A percentile compares a stretch with the other conserved stretches of the same genome.
These are phyloP conservation scores for Mormyrops attenuatus DNA, from an alignment of 2,797 vertebrate species.

Conservation along the genomic window DNA sequence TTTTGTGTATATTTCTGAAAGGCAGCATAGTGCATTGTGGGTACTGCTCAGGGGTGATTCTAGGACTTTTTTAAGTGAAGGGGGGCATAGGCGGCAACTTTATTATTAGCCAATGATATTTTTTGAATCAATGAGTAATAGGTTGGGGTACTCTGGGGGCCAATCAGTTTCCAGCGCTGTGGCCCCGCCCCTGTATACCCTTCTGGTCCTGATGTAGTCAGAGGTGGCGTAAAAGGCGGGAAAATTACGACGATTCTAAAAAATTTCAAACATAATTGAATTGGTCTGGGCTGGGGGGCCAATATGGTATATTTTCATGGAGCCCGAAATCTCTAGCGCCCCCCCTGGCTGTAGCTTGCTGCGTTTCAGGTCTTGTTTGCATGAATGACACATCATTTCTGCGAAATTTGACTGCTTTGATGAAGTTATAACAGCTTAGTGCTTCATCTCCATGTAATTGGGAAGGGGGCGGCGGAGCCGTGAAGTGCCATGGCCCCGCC, in stretches of 20 bases:
- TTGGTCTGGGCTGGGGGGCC: background rate
- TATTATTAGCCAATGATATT: background rate
- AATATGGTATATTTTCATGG: background rate
- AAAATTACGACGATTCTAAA: background rate
- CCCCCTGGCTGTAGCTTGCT: background rate
- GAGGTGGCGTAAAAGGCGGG: background rate
- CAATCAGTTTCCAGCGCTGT: background rate
- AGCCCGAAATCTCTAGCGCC: background rate
- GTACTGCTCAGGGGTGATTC: background rate
- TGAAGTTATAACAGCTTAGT: background rate
- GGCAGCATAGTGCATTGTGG: background rate
- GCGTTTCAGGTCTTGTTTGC: background rate
- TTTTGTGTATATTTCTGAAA: background rate
- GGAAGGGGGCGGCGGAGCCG: background rate
- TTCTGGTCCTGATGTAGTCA: background rate
- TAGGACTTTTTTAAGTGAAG: background rate
- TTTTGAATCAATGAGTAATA: background rate
- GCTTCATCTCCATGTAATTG: background rate
- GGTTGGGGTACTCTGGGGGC: background rate
- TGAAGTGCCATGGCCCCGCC: background rate
- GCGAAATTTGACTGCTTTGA: background rate
- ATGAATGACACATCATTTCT: background rate
- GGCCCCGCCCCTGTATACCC: background rate
- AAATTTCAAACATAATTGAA: background rate
- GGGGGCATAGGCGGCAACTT: background rate